These are phyloP conservation scores for Rotaria macrura DNA, from an alignment of 2,888 invertebrate species.

Conservation along the genomic window DNA sequence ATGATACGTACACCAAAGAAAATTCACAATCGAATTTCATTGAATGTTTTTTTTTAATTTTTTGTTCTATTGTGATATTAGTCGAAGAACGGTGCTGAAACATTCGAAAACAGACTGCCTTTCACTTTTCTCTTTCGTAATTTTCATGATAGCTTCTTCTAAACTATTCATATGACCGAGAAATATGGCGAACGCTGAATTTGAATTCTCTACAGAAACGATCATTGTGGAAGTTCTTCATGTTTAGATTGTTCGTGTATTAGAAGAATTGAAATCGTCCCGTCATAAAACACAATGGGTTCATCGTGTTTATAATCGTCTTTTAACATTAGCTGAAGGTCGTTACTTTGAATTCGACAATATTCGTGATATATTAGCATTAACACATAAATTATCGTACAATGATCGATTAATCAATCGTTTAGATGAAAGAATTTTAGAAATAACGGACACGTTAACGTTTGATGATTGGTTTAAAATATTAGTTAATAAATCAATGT, in stretches of 20 bases:
- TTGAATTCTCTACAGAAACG: no score
- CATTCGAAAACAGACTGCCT: no score
- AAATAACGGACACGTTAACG: neutral
- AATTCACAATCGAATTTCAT: no score
- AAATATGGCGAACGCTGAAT: no score
- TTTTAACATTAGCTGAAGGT: conserved; percentile 16
- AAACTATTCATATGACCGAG: no score
- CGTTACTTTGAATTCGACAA: conserved; percentile 11
- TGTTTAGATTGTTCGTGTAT: neutral
- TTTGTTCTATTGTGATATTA: no score
- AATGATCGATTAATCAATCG: conserved; percentile 20
- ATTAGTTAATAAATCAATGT: conserved; percentile 15
- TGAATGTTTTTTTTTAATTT: no score
- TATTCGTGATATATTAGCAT: conserved; percentile 12
- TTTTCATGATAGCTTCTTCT: no score
- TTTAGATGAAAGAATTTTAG: conserved; percentile 18
- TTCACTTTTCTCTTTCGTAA: no score
- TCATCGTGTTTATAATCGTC: conserved; percentile 2
- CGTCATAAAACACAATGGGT: conserved; percentile 18
- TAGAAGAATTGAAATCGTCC: neutral
- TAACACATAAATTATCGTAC: conserved; percentile 6
- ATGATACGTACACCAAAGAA: no score
- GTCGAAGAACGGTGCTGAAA: no score
- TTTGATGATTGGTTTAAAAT: conserved; percentile 20
- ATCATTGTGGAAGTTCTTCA: no score